Percentiles rank a stretch among this genome's conserved stretches.
phyloP scores from a whole-genome alignment of 2,888 invertebrate species.

The Dilophus febrilis region DNA sequence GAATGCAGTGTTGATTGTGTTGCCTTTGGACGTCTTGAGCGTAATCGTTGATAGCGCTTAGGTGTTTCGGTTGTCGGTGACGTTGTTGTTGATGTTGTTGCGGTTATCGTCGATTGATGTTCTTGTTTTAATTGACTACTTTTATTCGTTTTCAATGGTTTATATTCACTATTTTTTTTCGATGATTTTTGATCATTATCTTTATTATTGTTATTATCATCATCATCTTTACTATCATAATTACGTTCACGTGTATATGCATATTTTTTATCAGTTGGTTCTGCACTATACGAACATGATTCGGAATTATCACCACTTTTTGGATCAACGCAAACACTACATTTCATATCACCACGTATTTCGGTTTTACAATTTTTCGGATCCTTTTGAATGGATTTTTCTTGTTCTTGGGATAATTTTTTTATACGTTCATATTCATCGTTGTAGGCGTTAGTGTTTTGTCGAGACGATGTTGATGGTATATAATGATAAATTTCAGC shows the following conservation, averaged over 20 bases:
- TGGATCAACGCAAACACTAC: constrained; percentile 55
- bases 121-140: too few relatives aligned
- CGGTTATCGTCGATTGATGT: too few relatives aligned
- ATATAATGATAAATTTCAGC: constrained; percentile 35
- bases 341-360: constrained; percentile 34
- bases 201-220: constrained; percentile 8
- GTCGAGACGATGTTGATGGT: too few relatives aligned
- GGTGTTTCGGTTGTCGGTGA: too few relatives aligned
- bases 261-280: constrained; percentile 52
- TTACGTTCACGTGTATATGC: constrained; percentile 47
- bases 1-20: too few relatives aligned
- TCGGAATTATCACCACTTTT: constrained; percentile 61
- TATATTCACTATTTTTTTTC: neutral
- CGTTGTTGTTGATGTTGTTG: too few relatives aligned
- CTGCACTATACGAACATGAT: constrained; percentile 60
- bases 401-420: constrained; percentile 42
- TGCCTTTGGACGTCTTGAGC: neutral
- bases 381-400: constrained; percentile 42
- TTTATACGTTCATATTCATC: constrained; percentile 39
- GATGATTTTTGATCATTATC: constrained; percentile 6
- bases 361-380: constrained; percentile 41
- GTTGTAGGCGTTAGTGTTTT: too few relatives aligned
- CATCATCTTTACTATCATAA: constrained; percentile 37
- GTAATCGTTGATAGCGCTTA: neutral
- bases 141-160: neutral